phyloP scores from a whole-genome alignment of 2,113 vertebrate species.

The Uria aalge region DNA sequence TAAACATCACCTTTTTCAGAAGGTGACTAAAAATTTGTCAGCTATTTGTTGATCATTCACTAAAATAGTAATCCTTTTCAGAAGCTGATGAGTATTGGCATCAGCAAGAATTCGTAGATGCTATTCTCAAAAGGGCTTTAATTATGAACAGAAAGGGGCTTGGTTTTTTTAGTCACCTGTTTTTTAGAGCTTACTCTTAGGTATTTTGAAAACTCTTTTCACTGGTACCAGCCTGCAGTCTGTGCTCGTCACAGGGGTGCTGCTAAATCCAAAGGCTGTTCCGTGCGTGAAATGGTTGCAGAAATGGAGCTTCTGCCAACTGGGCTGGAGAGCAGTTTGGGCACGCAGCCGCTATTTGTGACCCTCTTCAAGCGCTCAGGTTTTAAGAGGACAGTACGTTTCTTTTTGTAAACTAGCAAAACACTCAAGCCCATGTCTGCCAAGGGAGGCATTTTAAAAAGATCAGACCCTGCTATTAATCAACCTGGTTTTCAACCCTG shows the following conservation, averaged over 20 bases:
- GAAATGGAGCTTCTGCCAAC: neutral
- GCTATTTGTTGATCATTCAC: neutral
- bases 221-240: neutral
- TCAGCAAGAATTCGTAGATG: neutral
- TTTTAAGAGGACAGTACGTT: neutral
- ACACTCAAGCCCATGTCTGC: neutral
- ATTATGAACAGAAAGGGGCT: neutral
- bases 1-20: neutral
- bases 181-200: neutral
- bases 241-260: neutral
- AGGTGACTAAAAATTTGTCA: neutral
- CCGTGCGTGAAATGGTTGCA: neutral
- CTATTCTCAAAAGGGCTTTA: neutral
- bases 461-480: neutral
- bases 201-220: neutral
- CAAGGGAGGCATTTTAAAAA: neutral
- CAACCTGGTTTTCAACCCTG: neutral
- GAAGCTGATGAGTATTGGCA: neutral
- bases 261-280: neutral
- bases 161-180: neutral
- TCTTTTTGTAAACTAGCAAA: neutral
- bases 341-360: neutral
- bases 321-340: neutral
- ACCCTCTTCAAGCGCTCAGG: neutral
- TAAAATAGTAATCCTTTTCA: neutral